Conservation (phyloP, 2,113 vertebrate genomes). For the Engraulis encrasicolus region DNA sequence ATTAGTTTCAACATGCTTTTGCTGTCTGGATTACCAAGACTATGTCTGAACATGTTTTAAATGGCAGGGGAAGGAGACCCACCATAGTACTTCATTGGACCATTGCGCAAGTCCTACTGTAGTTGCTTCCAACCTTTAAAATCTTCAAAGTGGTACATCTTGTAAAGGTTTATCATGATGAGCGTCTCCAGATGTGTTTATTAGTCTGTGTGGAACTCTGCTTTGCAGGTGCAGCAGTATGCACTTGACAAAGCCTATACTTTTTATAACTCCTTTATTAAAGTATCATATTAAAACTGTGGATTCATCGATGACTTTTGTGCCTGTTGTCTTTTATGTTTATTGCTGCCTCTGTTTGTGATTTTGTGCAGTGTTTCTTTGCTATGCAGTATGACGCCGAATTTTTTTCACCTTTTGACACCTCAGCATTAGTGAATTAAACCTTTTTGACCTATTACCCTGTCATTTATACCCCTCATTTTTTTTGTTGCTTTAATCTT, state of each 20-base stretch:
- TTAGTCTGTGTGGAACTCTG: neutral
- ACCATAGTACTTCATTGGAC: neutral
- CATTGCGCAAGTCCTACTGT: neutral
- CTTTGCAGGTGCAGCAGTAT: neutral
- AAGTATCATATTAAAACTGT: neutral
- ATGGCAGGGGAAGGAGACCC: neutral
- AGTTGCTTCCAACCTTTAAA: neutral
- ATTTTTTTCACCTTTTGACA: neutral
- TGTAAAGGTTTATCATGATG: neutral
- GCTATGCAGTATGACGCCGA: slow-evolving; percentile 43
- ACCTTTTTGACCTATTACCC: too few relatives aligned
- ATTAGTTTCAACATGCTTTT: neutral
- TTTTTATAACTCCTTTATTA: too few relatives aligned
- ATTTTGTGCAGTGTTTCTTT: slow-evolving; percentile 40
- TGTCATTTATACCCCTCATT: too few relatives aligned
- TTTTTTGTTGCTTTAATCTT: too few relatives aligned
- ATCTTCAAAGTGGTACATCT: neutral
- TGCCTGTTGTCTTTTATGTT: neutral
- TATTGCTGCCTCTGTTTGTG: slow-evolving; percentile 17
- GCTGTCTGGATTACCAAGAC: neutral
- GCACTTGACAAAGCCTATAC: neutral
- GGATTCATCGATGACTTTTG: neutral
- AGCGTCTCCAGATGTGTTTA: neutral
- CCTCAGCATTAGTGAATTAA: too few relatives aligned
- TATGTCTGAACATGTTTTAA: neutral